A percentile compares a stretch with the other conserved stretches of the same genome.
Evolutionary conservation across 2,113 vertebrate species (phyloP).

Genomic region (Rallus limicola): DNA sequence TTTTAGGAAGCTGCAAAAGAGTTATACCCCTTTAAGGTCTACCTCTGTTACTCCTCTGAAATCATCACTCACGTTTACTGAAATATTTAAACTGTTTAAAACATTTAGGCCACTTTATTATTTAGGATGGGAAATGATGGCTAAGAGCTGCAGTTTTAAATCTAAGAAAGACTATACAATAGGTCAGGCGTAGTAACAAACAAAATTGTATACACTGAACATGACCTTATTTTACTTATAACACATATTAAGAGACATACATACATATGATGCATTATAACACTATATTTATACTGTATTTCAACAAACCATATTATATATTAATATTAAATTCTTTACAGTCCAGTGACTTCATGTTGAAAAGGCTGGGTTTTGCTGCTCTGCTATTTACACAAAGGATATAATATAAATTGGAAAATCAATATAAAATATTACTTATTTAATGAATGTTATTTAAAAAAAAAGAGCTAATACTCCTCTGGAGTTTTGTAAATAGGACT

Average conservation of each 20-base stretch:
- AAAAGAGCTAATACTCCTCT: neutral
- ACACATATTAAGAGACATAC: neutral
- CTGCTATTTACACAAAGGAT: neutral
- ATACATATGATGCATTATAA: neutral
- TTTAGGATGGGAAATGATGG: neutral
- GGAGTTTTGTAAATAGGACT: neutral
- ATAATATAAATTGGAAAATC: neutral
- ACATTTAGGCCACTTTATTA: neutral
- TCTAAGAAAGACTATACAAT: neutral
- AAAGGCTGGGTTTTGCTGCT: neutral
- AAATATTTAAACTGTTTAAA: conserved; percentile 54
- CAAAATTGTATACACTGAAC: neutral
- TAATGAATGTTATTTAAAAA: neutral
- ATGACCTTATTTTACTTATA: neutral
- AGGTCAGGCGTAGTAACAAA: neutral
- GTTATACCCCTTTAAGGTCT: neutral
- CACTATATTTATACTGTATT: neutral
- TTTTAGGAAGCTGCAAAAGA: neutral
- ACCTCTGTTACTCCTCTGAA: neutral
- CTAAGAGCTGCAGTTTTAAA: neutral
- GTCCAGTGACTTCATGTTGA: neutral
- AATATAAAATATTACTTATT: neutral
- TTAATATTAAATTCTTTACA: neutral
- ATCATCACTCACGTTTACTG: neutral
- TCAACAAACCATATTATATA: neutral